Evolutionary conservation across 1,140 invertebrate genomes (phyloP), one percentile per base, ranked within the genome.

Genomic region (Cydia pomonella): DNA sequence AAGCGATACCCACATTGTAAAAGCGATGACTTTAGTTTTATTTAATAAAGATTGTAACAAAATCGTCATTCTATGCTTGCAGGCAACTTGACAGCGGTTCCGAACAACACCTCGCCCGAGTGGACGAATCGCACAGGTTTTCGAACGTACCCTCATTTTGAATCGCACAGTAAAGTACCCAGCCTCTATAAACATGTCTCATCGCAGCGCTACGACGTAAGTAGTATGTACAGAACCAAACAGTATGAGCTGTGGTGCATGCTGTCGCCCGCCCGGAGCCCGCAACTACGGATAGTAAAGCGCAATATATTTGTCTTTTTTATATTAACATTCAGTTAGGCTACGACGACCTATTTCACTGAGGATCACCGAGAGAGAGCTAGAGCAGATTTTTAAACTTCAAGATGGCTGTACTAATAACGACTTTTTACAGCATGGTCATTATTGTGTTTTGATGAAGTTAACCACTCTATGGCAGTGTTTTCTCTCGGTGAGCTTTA

Each of bases 181-280:
- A 4, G 27, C 27, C 29, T 66, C 63, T 66, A 66, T 27, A 53
- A 16, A 66, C 63, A 27, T 64, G 21, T 41, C 50, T 74, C 71
- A 59, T 74, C 53, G 53, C 50, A 63, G 74, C 66, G 59, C 16
- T 73, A 74, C 64, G 53, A 62, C 73, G 76, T 74, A 77, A 62
- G 72, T 33, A 72, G 69, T 79, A 79, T 79, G 75, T 79, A 79
- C 78, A 79, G 71, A 79, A 79, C 75, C 78, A 79, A 76, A 79
- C 75, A 62, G 69, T 76, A 79, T 73, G 73, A 73, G 75, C 73
- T 76, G 74, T 77, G 78, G 75, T 63, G 75, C 78, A 77, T 79
- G 78, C 78, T 76, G 41, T 74, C 41, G 47, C 73, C 59, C 73
- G 53, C 16, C 33, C 73, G 23, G 18, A 2, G 16, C 16, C 7